Evolutionary conservation across 2,113 vertebrate species (phyloP).

Genomic region (Coturnix japonica): DNA sequence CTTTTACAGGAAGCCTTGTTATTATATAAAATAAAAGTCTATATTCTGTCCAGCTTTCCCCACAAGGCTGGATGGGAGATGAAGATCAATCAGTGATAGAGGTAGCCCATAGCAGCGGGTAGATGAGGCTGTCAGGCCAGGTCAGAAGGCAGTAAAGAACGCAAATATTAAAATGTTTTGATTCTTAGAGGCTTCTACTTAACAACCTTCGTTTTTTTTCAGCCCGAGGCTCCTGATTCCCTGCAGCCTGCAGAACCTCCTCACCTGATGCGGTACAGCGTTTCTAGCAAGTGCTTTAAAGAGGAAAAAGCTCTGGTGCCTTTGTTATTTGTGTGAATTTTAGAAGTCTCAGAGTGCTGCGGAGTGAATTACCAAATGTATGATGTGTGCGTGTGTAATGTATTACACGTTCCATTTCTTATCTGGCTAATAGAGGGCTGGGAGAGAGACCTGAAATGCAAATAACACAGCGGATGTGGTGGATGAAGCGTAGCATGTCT

Average conservation of each 20-base stretch:
- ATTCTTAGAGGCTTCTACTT: neutral
- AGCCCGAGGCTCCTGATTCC: neutral
- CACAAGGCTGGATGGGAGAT: neutral
- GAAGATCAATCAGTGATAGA: slow-evolving; percentile 14
- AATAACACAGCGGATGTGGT: neutral
- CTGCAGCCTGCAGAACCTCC: neutral
- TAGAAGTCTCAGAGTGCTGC: neutral
- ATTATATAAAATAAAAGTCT: neutral
- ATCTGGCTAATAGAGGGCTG: neutral
- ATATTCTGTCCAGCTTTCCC: neutral
- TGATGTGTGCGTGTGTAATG: accelerated
- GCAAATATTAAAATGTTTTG: neutral
- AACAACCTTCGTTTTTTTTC: neutral
- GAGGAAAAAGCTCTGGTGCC: neutral
- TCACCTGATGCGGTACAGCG: neutral
- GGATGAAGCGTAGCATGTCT: neutral
- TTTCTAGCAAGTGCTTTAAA: accelerated
- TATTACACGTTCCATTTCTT: neutral
- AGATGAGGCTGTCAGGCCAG: neutral
- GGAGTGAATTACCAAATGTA: neutral
- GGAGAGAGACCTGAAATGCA: neutral
- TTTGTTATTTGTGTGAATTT: neutral
- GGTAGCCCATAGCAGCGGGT: neutral
- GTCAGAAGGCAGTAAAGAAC: neutral
- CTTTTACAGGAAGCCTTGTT: neutral